Conservation (phyloP, 2,888 invertebrate genomes). For the Drosophila yooni region DNA sequence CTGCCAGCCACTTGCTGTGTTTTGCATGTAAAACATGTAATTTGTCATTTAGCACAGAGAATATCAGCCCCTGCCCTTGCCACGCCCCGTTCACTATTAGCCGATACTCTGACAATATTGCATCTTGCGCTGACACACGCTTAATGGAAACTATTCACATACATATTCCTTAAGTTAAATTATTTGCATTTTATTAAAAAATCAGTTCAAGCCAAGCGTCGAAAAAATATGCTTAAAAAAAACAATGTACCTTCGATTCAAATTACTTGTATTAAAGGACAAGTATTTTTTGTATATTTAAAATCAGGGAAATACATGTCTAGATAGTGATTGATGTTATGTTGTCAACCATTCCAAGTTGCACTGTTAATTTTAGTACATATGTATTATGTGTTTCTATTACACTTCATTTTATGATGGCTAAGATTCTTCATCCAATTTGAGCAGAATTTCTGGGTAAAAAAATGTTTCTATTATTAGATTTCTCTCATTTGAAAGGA, state of each 20-base stretch:
- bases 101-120: not conserved
- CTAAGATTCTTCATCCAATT: too few relatives aligned
- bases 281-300: not conserved
- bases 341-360: not conserved
- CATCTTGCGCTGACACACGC: not conserved
- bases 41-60: conserved; percentile 64
- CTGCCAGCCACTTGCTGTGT: conserved; percentile 59
- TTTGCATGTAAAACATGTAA: conserved; percentile 72
- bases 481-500: too few relatives aligned
- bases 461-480: too few relatives aligned
- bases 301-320: not conserved
- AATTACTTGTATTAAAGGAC: not conserved
- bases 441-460: too few relatives aligned
- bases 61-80: conserved; percentile 23
- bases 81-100: conserved; percentile 17
- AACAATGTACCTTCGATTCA: not conserved
- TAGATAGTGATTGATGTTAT: not conserved
- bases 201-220: not conserved
- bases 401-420: too few relatives aligned
- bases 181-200: not conserved
- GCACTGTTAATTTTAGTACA: not conserved
- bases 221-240: not conserved
- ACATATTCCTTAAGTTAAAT: not conserved
- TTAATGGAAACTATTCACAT: not conserved
- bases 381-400: not conserved